Conservation (phyloP, 2,113 vertebrate genomes). For the Pitta sordida region DNA sequence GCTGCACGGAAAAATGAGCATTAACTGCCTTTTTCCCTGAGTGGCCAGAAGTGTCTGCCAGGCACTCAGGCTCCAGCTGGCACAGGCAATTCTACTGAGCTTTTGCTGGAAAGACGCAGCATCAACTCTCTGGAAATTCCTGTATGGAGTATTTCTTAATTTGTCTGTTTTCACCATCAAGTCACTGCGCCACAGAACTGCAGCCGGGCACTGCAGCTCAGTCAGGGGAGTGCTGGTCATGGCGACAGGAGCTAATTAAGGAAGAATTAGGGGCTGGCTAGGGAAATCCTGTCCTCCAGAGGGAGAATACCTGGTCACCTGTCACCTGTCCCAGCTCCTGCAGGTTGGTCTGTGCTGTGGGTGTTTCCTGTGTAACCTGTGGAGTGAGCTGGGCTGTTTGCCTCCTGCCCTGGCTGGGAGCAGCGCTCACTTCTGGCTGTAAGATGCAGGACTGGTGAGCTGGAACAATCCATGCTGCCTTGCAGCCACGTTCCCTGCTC, state of each 20-base stretch:
- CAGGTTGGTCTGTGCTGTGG: neutral
- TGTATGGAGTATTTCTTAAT: neutral
- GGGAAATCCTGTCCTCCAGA: neutral
- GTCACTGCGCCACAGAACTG: neutral
- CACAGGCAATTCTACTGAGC: neutral
- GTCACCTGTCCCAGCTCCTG: neutral
- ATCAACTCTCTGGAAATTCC: neutral
- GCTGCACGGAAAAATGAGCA: neutral
- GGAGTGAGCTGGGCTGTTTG: neutral
- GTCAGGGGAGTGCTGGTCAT: neutral
- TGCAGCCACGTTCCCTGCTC: neutral
- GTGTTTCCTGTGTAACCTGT: neutral
- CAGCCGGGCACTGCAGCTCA: neutral
- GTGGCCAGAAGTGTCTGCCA: neutral
- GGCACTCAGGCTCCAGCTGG: neutral
- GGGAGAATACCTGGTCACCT: neutral
- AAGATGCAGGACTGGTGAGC: neutral
- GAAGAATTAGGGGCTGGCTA: neutral
- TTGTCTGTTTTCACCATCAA: neutral
- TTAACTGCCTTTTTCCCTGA: neutral
- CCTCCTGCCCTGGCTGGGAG: neutral
- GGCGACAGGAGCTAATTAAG: neutral
- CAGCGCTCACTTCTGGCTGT: accelerated
- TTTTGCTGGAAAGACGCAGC: neutral
- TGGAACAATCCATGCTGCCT: neutral